phyloP scores from a whole-genome alignment of 2,113 vertebrate genomes.

The Struthio camelus region DNA sequence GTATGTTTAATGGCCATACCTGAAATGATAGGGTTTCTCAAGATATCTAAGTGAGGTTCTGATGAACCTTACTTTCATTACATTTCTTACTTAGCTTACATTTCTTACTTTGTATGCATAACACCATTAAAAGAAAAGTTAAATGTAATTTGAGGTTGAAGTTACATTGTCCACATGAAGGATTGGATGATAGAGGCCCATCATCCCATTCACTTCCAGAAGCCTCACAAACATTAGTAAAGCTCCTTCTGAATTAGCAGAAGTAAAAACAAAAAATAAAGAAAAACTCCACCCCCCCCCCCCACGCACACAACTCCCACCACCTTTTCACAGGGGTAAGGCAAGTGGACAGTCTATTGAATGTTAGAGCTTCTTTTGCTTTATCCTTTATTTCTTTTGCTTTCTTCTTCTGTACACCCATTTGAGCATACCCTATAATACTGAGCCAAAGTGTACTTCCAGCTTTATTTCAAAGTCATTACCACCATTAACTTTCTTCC shows the following conservation, averaged over 20 bases:
- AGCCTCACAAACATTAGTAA: no score
- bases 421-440: not conserved
- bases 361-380: not conserved
- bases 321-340: not conserved
- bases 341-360: not conserved
- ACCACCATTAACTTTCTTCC: not conserved
- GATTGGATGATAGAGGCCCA: not conserved
- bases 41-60: no score
- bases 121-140: not conserved
- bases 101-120: not conserved
- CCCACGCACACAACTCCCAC: not conserved
- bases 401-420: not conserved
- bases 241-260: not conserved
- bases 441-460: not conserved
- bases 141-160: not conserved
- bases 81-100: not conserved
- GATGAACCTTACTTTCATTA: no score
- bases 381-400: not conserved
- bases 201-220: not conserved
- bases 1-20: no score
- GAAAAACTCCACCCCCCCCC: no score
- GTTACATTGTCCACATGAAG: not conserved
- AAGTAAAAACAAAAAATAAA: not conserved
- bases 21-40: no score
- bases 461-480: not conserved